Conservation (phyloP, 2,113 vertebrate genomes). For the Brachyhypopomus gauderio region DNA sequence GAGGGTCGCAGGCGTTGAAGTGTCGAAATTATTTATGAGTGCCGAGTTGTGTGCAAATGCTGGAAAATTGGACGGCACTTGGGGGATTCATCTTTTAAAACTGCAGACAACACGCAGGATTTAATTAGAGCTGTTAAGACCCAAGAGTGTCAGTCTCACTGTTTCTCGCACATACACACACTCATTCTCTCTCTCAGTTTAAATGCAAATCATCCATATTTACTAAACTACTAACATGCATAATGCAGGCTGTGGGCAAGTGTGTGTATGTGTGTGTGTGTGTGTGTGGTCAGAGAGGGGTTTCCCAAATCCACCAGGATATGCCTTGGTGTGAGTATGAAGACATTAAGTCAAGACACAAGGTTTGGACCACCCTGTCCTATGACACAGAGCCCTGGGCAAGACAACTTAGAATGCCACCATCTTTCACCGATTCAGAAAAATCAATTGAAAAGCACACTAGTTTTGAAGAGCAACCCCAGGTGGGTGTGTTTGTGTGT, state of each 20-base stretch:
- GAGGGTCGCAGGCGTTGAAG: slow-evolving; percentile 16
- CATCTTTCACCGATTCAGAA: neutral
- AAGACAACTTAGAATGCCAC: neutral
- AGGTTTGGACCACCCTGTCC: neutral
- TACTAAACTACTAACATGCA: slow-evolving; percentile 26
- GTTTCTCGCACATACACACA: neutral
- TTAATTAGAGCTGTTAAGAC: slow-evolving; percentile 69
- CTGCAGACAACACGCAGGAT: slow-evolving; percentile 61
- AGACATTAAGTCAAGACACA: neutral
- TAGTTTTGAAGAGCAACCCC: neutral
- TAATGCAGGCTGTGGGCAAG: slow-evolving; percentile 39
- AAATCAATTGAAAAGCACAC: slow-evolving; percentile 12
- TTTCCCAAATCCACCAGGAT: no score
- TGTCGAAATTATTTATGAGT: slow-evolving; percentile 50
- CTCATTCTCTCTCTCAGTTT: slow-evolving; percentile 18
- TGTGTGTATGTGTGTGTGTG: slow-evolving; percentile 23
- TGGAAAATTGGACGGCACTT: slow-evolving; percentile 55
- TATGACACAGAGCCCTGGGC: no score
- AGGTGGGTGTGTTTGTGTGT: neutral
- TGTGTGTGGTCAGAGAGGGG: neutral
- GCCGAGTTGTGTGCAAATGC: slow-evolving; percentile 55
- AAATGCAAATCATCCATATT: slow-evolving; percentile 44
- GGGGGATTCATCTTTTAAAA: slow-evolving; percentile 57
- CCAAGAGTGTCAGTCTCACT: slow-evolving; percentile 35
- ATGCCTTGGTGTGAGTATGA: no score